Base-by-base conservation (phyloP, 2,113 vertebrate species). In the Poecilia latipinna region DNA sequence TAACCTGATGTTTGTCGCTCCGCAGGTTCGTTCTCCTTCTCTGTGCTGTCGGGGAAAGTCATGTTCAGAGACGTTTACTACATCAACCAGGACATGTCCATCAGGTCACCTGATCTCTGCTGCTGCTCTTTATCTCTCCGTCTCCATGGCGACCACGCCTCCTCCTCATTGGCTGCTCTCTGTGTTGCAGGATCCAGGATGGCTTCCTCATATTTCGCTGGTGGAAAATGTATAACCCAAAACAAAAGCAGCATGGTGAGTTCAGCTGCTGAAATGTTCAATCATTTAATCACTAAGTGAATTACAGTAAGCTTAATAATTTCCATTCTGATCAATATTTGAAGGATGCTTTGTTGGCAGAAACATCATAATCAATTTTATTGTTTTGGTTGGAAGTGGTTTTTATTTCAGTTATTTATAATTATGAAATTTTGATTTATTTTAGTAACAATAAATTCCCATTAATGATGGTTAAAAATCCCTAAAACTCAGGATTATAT, bases 151-250 rank as follows among this genome's bases (percentile, higher is more conserved):
- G 17, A 19, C 44, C 35, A 37, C 35, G 42, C 12, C 12, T 4
- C 4, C 4, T 48, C 31, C 61, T 31, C 32, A 7, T 10, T 29
- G 7, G 1, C 22, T 73, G 3, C 44, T 32, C 68, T 39, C 48
- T 61, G 1, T 84, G 61, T 84, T 60, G 35, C 83, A 99, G 98
- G 95, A 97, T 99, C 93, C 98, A 99, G 84, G 98, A 99, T 88
- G 98, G 97, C 82, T 97, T 99, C 86, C 92, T 99, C 88, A 99
- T 99, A 94, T 99, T 99, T 93, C 96, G 97, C 12, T 99, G 98
- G 98, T 99, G 98, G 98, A 98, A 99, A 93, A 97, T 98, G 96
- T 99, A 98, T 88, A 98, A 98, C 91, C 98, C 97, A 39, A 99
- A 98, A 86, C 98, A 99, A 89, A 99, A 99, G 63, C 97, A 97